Percentiles rank a stretch among this genome's conserved stretches.
Conservation (phyloP, 2,888 invertebrate species). For the Phorcus lineatus region DNA sequence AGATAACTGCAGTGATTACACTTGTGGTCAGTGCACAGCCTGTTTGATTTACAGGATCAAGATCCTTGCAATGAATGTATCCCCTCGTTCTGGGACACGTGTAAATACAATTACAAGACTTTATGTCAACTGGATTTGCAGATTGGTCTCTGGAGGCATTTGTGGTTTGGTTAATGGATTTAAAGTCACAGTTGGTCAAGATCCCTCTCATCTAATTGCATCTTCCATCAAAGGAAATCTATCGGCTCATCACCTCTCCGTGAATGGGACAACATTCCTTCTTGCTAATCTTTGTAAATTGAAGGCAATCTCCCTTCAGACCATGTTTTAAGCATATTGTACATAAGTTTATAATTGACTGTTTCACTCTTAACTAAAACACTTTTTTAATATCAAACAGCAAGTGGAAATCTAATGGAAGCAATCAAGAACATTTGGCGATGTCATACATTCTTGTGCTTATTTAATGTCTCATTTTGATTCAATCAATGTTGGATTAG, state of each 20-base stretch:
- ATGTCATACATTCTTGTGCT: too few relatives aligned
- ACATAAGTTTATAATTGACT: too few relatives aligned
- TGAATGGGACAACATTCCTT: background rate
- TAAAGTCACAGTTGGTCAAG: background rate
- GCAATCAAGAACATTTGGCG: too few relatives aligned
- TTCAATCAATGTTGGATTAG: too few relatives aligned
- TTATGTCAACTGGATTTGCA: background rate
- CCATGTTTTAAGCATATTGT: too few relatives aligned
- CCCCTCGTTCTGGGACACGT: background rate
- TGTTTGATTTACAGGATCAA: background rate
- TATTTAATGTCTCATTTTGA: too few relatives aligned
- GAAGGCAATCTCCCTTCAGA: too few relatives aligned
- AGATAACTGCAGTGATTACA: slow-evolving; percentile 9
- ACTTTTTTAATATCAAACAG: too few relatives aligned
- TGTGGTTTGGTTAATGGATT: background rate
- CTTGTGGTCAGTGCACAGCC: background rate
- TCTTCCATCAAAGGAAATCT: background rate
- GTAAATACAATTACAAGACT: slow-evolving; percentile 9
- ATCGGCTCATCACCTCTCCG: background rate
- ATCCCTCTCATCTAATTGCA: background rate
- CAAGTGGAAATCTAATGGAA: too few relatives aligned
- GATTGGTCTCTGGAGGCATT: background rate
- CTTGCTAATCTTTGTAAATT: too few relatives aligned
- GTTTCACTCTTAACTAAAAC: too few relatives aligned
- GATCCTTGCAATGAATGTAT: slow-evolving; percentile 4